Base-by-base conservation (phyloP, 64 coral and sea anemone genomes). In the Anthopleura sola region DNA sequence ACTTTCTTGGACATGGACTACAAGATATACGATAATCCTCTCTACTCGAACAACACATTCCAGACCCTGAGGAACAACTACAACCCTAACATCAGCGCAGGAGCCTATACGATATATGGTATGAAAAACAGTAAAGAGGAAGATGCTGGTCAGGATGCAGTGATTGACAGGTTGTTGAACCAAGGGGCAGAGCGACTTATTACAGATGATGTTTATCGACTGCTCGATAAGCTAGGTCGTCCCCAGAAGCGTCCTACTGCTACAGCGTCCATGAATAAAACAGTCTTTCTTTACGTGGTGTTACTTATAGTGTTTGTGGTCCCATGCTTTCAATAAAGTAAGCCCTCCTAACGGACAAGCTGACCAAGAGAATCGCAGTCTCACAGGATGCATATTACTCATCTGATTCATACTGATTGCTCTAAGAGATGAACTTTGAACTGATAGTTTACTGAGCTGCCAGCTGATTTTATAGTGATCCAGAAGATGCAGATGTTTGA, bases 1-100 rank as follows among this genome's bases (percentile, higher is more conserved):
- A 90, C 88, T 6, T 91, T 82, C 78, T 6, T 98, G 34, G 91
- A 93, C 50, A 93, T 98, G 95, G 86, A 93, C 68, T 98, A 98
- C 60, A 93, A 93, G 44, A 98, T 98, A 48, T 98, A 83, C 39
- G 86, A 98, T 49, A 93, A 93, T 53, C 53, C 88, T 14, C 37
- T 76, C 3, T 93, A 83, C 54, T 98, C 95, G 9, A 93, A 88
- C 66, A 78, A 98, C 36, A 98, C 95, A 14, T 98, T 93, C 78
- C 54, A 93, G 81, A 94, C 78, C n/a, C 69, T 95, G 21, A 36
- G 75, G 17, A 82, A n/a, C 17, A 93, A 90, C 47, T 97, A 97
- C 57, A 89, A 84, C 34, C 50, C 78, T 19, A 62, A 80, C 16
- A 89, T 98, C 36, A 98, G 95, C 48, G 82, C 88, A 15, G 95